Base-by-base conservation (phyloP, 37 sponge, comb jelly and placozoan genomes). In the Halisarca cf. caerulea region DNA sequence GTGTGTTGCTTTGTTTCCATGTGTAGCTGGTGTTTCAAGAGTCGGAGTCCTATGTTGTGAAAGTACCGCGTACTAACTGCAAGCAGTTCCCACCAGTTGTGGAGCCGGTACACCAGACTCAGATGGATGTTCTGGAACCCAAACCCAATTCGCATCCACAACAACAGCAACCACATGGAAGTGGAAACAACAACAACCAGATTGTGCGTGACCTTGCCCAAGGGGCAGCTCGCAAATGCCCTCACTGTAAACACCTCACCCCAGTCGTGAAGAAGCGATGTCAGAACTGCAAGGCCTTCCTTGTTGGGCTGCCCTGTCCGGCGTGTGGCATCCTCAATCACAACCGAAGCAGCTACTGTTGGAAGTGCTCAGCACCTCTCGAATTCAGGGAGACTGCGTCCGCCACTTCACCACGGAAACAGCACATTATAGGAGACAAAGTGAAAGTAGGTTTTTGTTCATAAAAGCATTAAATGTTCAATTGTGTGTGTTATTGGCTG, bases 211-310 rank as follows among this genome's bases (percentile, higher is more conserved):
- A 74, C 23, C 64, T 30, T 7, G n/a, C 30, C 64, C 77, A 74
- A 21, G 77, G 77, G 24, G 77, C 77, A 11, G 77, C 77, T 21
- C 0, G 77, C 44, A 39, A 14, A 15, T 92, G 93, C 66, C 84
- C 86, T 0, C 41, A 82, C 32, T 92, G 93, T 60, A 41, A 59
- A 0, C 86, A 80, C 21, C 30, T 78, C 25, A 88, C 72, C 25
- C 89, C 89, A 14, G 23, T 57, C 20, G 34, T 51, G 30, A 92
- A 92, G 78, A 88, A 89, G 87, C 60, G 89, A 35, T 92, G 93
- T 70, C 39, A 62, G 45, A 25, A 47, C 39, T 92, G 93, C 57
- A 53, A 71, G 28, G 68, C 61, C 14, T 89, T 86, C 58, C 80
- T 88, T 0, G 84, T 92, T 25, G 93, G 93, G 0, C 78, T 66